Conservation (phyloP, 2,888 invertebrate genomes). For the Pandemis heparana region DNA sequence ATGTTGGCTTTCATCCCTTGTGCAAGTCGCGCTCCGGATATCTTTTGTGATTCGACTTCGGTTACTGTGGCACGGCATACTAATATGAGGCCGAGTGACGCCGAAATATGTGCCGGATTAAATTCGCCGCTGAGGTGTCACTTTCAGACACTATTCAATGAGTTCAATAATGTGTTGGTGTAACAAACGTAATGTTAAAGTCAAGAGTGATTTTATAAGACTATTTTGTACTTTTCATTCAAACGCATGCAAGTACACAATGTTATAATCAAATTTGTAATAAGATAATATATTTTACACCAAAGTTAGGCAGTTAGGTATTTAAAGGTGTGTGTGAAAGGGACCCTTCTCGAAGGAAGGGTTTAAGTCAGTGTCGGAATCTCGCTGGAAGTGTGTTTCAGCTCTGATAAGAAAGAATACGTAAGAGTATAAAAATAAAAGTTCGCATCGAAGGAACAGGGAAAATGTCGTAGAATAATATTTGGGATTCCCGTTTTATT, state of each 20-base stretch:
- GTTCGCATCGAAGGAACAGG: constrained; percentile 83
- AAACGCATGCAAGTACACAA: neutral
- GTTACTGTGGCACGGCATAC: constrained; percentile 83
- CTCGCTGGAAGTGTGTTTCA: constrained; percentile 79
- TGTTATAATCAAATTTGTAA: neutral
- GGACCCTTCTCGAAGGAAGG: constrained; percentile 63
- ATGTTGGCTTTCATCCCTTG: constrained; percentile 85
- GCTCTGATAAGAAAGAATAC: constrained; percentile 82
- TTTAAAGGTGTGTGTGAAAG: constrained; percentile 23
- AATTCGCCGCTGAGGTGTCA: constrained; percentile 59
- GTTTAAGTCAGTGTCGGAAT: constrained; percentile 81
- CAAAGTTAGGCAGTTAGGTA: neutral
- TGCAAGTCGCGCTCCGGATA: constrained; percentile 84
- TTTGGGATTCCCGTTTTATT: constrained; percentile 85
- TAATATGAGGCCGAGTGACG: constrained; percentile 77
- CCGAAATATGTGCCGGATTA: constrained; percentile 70
- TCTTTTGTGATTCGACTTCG: constrained; percentile 85
- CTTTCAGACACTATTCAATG: constrained; percentile 46
- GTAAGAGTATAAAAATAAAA: constrained; percentile 85
- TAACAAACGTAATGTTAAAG: neutral
- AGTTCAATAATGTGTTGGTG: neutral
- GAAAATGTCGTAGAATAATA: constrained; percentile 84
- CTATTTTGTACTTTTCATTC: neutral
- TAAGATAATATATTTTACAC: neutral
- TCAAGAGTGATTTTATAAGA: neutral